phyloP scores from a whole-genome alignment of 2,888 invertebrate genomes.

The Liodrosophila aerea region DNA sequence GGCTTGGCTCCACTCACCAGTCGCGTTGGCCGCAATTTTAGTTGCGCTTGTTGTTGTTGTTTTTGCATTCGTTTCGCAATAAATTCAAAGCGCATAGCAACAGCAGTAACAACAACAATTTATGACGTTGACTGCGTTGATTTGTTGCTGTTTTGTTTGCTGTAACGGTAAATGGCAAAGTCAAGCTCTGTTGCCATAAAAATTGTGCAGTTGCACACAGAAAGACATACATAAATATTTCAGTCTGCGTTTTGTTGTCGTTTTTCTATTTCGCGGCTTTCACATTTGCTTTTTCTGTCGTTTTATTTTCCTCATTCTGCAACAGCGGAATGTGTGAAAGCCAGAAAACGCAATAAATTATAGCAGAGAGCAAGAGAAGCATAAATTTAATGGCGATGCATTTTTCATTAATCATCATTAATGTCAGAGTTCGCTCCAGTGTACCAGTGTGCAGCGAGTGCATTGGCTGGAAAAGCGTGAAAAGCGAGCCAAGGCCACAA shows the following conservation, averaged over 20 bases:
- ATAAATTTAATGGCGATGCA: constrained; percentile 54
- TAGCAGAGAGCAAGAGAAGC: constrained; percentile 26
- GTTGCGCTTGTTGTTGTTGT: background rate
- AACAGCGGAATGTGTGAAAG: constrained; percentile 32
- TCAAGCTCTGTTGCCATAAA: constrained; percentile 52
- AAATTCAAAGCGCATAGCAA: constrained; percentile 48
- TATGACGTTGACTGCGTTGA: constrained; percentile 54
- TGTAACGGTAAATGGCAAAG: constrained; percentile 68
- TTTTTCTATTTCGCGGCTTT: constrained; percentile 55
- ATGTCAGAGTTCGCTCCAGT: constrained; percentile 51
- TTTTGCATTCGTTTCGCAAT: constrained; percentile 55
- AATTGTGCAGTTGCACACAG: constrained; percentile 46
- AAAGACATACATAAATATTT: background rate
- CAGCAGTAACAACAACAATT: constrained; percentile 44
- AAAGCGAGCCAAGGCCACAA: constrained; percentile 69
- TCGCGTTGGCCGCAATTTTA: constrained; percentile 45
- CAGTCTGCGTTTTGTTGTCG: constrained; percentile 26
- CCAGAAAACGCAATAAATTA: constrained; percentile 65
- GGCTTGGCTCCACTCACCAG: constrained; percentile 12
- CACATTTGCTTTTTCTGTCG: constrained; percentile 48
- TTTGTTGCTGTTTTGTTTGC: constrained; percentile 43
- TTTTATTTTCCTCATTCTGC: too few species aligned
- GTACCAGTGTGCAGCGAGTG: constrained; percentile 32
- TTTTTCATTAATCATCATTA: constrained; percentile 73
- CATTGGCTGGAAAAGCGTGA: constrained; percentile 75